Evolutionary conservation across 1,140 invertebrate species (phyloP), one percentile per base, ranked within the genome.

Genomic region (Drosophila kepulauana): DNA sequence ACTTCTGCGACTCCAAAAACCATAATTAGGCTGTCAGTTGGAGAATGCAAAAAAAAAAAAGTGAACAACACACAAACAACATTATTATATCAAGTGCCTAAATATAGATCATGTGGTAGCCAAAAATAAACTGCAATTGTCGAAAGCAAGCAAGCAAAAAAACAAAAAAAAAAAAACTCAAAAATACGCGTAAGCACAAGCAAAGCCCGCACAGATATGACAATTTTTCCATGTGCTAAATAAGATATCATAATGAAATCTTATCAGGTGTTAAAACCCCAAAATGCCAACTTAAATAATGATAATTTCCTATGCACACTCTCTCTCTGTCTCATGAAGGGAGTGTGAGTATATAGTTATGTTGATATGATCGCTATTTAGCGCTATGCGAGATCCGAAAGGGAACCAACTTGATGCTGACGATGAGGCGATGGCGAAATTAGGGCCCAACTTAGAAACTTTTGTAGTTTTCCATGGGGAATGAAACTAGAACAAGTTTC

Each of bases 231-330:
- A 73, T 59, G 70, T 76, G 74, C 77, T 82, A 84, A 88, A 75
- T 79, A 68, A 78, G 85, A 84, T 88, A 88, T 88, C 75, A 81
- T 70, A 81, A 89, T 79, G 65, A 81, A 84, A 81, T 72, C 78
- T 88, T 88, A 88, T 88, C 84, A 89, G 84, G 84, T 88, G 85
- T 88, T 88, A 78, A 89, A 43, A 78, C 67, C 61, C 74, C 65
- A 61, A 85, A 84, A 89, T 75, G 81, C 73, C 52, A 72, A 33
- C 70, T 74, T 69, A 64, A 65, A 62, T 57, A 75, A 63, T 51
- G 43, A 52, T 72, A 72, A 72, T 66, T 63, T 43, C 25, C 75
- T 82, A 76, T 16, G 56, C 48, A 75, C 52, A 62, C 35, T 35
- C 20, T 13, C 3, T 25, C 20, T 25, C 20, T 25, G 3, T 25